Percentiles rank a stretch among this genome's conserved stretches.
Conservation (phyloP, 2,797 vertebrate genomes). For the Glossophaga mutica region DNA sequence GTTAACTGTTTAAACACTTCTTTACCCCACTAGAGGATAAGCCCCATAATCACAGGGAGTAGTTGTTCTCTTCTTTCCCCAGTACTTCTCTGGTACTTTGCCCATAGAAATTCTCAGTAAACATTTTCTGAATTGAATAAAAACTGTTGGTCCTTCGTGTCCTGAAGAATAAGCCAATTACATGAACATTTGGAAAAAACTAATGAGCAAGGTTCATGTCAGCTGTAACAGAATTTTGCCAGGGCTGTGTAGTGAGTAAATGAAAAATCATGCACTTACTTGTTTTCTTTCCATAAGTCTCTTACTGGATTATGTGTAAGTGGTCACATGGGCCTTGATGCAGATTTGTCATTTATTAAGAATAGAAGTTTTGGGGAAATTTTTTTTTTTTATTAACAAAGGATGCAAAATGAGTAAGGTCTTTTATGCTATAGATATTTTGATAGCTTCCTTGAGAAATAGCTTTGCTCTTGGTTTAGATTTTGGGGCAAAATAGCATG, state of each 20-base stretch:
- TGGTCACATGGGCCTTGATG: background rate
- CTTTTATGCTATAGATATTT: slow-evolving; percentile 3
- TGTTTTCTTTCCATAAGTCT: slow-evolving; percentile 12
- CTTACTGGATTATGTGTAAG: background rate
- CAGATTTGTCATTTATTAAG: slow-evolving; percentile 8
- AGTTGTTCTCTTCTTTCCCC: background rate
- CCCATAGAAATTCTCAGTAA: slow-evolving; percentile 1
- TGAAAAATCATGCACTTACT: slow-evolving; percentile 20
- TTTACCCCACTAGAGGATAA: background rate
- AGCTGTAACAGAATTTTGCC: background rate
- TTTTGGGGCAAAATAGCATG: background rate
- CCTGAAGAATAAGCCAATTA: background rate
- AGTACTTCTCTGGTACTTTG: background rate
- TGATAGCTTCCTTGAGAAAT: slow-evolving; percentile 13
- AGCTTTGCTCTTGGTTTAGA: slow-evolving; percentile 32
- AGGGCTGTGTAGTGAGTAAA: background rate
- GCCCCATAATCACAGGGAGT: background rate
- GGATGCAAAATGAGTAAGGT: background rate
- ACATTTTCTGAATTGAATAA: slow-evolving; percentile 28
- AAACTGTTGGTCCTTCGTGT: background rate
- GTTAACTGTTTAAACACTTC: slow-evolving; percentile 24
- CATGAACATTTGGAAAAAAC: slow-evolving; percentile 12
- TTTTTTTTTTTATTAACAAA: background rate
- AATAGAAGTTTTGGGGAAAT: background rate
- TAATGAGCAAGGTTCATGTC: background rate